These are phyloP conservation scores for Sebastes wilsoni DNA, from an alignment of 2,797 vertebrate genomes.

Conservation along the genomic window DNA sequence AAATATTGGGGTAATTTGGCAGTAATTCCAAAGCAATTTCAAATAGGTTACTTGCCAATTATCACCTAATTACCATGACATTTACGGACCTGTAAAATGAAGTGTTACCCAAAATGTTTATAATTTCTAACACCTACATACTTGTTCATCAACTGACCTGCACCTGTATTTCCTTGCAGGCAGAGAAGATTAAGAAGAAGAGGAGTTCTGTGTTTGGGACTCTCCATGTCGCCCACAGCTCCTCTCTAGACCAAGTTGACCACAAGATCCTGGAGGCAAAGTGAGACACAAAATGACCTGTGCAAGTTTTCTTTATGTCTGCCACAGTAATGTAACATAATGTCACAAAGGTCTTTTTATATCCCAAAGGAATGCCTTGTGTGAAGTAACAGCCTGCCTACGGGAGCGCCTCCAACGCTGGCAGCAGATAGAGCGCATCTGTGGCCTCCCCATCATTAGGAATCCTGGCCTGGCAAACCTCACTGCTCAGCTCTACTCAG, in stretches of 20 bases:
- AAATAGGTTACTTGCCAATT: no score
- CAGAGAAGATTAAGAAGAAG: constrained; percentile 99
- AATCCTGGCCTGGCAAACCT: constrained; percentile 92
- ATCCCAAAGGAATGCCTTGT: constrained; percentile 88
- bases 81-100: no score
- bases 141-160: not conserved
- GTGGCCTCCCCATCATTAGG: constrained; percentile 92
- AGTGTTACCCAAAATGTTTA: no score
- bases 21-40: no score
- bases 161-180: constrained; percentile 75
- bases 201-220: constrained; percentile 95
- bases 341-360: not conserved
- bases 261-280: constrained; percentile 98
- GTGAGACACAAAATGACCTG: constrained; percentile 80
- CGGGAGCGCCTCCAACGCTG: constrained; percentile 95
- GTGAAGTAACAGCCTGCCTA: constrained; percentile 93
- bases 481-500: constrained; percentile 93
- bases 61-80: no score
- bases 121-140: not conserved
- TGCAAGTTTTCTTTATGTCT: not conserved
- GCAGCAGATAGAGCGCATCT: constrained; percentile 96
- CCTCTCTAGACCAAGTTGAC: constrained; percentile 96
- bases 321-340: not conserved
- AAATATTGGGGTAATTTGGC: no score
- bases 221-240: constrained; percentile 96